These are phyloP conservation scores for Perognathus longimembris DNA, from an alignment of 2,113 vertebrate genomes.

Conservation along the genomic window DNA sequence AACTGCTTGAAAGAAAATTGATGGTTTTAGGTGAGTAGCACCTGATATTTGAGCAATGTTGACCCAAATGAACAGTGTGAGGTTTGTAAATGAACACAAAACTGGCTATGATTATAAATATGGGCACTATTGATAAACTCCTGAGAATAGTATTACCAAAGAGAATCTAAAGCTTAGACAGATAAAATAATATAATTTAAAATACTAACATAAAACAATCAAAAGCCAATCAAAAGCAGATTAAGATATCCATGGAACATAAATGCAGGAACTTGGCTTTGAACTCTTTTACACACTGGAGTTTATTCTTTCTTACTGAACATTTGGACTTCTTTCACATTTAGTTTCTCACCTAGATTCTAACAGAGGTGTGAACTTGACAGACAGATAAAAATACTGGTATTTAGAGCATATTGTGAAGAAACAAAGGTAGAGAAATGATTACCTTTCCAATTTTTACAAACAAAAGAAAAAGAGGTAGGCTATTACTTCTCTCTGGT, in stretches of 20 bases:
- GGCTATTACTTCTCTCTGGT: background rate
- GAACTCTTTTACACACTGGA: background rate
- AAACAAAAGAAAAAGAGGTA: background rate
- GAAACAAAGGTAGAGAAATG: constrained; percentile 11
- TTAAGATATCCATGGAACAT: background rate
- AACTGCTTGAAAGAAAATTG: background rate
- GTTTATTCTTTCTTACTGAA: background rate
- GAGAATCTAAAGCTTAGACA: background rate
- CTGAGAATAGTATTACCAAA: constrained; percentile 25
- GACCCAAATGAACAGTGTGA: background rate
- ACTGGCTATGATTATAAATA: background rate
- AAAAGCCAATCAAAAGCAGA: background rate
- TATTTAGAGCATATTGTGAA: background rate
- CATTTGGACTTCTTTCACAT: background rate
- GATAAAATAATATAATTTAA: background rate
- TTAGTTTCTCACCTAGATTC: background rate
- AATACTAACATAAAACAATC: background rate
- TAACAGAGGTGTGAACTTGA: background rate
- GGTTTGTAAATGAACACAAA: background rate
- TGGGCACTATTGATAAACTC: background rate
- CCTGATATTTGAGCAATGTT: background rate
- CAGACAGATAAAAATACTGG: background rate
- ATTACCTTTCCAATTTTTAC: background rate
- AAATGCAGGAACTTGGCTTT: background rate
- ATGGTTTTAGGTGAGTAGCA: background rate